phyloP scores from a whole-genome alignment of 2,888 invertebrate species.

The Drosophila imparisetae region DNA sequence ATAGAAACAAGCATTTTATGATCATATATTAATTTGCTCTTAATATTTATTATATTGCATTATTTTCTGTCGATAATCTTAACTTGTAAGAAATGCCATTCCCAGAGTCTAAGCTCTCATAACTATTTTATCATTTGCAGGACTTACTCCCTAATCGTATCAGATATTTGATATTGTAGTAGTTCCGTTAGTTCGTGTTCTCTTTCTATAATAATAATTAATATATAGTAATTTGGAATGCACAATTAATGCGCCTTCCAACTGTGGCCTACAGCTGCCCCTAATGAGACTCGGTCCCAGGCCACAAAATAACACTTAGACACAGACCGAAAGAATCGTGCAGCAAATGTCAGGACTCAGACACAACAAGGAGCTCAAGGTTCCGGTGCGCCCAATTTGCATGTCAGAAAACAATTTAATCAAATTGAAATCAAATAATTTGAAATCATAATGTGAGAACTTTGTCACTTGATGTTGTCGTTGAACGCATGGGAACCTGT shows the following conservation, averaged over 20 bases:
- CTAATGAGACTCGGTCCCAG: conserved; percentile 50
- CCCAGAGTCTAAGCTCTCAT: not conserved
- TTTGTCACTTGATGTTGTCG: conserved; percentile 81
- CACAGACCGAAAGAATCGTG: not conserved
- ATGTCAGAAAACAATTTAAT: conserved; percentile 82
- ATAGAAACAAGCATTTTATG: not conserved
- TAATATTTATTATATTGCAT: not conserved
- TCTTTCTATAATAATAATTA: too few species aligned
- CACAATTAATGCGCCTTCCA: not conserved
- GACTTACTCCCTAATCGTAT: not conserved
- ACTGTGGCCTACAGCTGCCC: conserved; percentile 40
- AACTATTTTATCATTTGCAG: not conserved
- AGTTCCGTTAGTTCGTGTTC: not conserved
- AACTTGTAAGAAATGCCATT: too few species aligned
- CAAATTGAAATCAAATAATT: conserved; percentile 81
- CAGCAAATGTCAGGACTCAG: not conserved
- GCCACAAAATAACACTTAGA: not conserved
- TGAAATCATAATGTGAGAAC: conserved; percentile 83
- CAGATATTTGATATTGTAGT: not conserved
- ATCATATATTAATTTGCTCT: not conserved
- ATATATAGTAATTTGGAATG: conserved; percentile 21
- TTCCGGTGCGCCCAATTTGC: conserved; percentile 72
- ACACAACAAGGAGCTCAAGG: conserved; percentile 9
- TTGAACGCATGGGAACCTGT: conserved; percentile 61
- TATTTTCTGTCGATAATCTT: not conserved